Base-by-base conservation (phyloP, 2,797 vertebrate species). In the Hypotaenidia philippensis region DNA sequence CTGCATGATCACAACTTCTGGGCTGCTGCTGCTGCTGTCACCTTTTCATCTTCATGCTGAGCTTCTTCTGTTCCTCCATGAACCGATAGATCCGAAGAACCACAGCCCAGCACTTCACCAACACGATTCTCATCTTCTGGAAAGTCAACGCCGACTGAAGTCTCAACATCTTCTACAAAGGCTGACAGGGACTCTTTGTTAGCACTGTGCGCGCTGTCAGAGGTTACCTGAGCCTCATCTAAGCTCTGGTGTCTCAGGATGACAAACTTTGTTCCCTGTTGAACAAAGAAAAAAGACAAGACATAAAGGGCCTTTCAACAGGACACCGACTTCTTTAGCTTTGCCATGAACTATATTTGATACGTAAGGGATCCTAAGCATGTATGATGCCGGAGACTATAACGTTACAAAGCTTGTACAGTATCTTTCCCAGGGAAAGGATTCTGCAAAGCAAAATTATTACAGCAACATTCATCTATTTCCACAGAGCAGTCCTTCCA, bases 1-100 rank as follows among this genome's bases (percentile, higher is more conserved):
- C 98, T 97, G 95, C 98, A 96, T 98, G 97, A 98, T 98, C 98
- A 97, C 96, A 90, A 97, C 98, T 97, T 98, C 96, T 11, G 75
- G 96, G 76, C 90, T 68, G 40, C 77, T 32, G 68, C 91, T 50
- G 34, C 71, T 83, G 95, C 97, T 97, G 93, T 97, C 97, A 97
- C 95, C 96, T 97, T 98, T 98, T 98, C 97, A 98, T 95, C 95
- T 95, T 64, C 89, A 63, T 47, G 79, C 90, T 36, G 50, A 79
- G 78, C 69, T 74, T 17, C 56, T 72, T 79, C 87, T 81, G 83
- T 21, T 89, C 38, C 78, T 92, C 85, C 86, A 79, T 45, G 94
- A 97, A 82, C 89, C 44, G 71, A 84, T 53, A 92, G 93, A 97
- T 96, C 85, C 91, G 31, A 96, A 96, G 95, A 97, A 94, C 96